These are phyloP conservation scores for Crotalus adamanteus DNA, from an alignment of 2,797 vertebrate species.

Conservation along the genomic window DNA sequence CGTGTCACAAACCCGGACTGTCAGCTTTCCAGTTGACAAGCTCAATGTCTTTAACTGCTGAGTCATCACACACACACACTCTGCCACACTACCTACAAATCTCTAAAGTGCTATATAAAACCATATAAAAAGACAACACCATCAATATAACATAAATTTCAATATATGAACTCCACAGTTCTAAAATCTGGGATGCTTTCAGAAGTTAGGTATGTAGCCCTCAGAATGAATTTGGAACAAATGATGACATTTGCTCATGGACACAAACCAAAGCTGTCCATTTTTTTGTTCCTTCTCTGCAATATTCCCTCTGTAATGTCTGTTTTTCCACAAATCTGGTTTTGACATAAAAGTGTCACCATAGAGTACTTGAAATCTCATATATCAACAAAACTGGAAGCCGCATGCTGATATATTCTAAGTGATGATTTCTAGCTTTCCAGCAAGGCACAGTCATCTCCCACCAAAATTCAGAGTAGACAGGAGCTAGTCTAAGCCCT, in stretches of 20 bases:
- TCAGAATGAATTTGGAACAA: background rate
- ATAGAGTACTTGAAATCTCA: background rate
- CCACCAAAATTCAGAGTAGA: background rate
- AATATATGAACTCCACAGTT: background rate
- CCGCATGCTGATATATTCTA: background rate
- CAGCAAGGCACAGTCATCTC: background rate
- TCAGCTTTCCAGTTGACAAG: background rate
- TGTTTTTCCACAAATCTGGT: background rate
- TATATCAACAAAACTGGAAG: background rate
- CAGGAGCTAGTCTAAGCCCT: background rate
- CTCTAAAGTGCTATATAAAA: background rate
- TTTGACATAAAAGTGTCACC: constrained; percentile 2
- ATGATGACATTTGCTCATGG: background rate
- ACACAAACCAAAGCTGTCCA: background rate
- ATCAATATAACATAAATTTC: background rate
- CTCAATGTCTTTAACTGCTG: background rate
- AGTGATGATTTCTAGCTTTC: constrained; percentile 5
- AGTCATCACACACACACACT: accelerated
- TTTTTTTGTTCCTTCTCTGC: background rate
- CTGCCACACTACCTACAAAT: background rate
- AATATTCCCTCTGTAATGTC: background rate
- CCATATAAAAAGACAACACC: background rate
- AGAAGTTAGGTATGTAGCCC: background rate
- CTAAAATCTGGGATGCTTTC: background rate
- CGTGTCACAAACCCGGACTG: background rate